Evolutionary conservation across 2,113 vertebrate genomes (phyloP), one percentile per base, ranked within the genome.

Genomic region (Mastomys coucha): DNA sequence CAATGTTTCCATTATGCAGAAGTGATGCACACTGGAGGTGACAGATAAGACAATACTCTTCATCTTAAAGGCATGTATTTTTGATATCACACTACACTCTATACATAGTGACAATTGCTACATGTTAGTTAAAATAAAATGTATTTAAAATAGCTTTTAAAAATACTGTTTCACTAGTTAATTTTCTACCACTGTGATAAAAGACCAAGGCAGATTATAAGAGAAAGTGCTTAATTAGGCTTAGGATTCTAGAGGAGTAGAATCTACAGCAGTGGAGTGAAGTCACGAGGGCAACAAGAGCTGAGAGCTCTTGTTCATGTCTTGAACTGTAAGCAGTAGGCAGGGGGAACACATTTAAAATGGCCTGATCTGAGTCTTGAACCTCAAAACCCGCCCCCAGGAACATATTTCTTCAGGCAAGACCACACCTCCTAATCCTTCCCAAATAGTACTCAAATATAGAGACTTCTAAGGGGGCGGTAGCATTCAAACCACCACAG

Each of bases 191-290:
- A n/a, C 31, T n/a, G 78, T n/a, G 51, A 81, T 56, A 81, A 56
- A 58, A 24, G 20, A n/a, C 33, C 9, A n/a, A n/a, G 51, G 51
- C 19, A 81, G 10, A 33, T 22, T 56, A 36, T n/a, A 58, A 58
- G 56, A n/a, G 9, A 56, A 56, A 58, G 33, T 10, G 22, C 19
- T 36, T 56, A 36, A 12, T 56, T 53, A 81, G 51, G 51, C 33
- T 80, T 36, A 51, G 51, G 78, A 5, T 22, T 24, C 51, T 20
- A 3, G 78, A 81, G 51, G 51, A 5, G 56, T 22, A n/a, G 51
- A n/a, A 19, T 13, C 51, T 5, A n/a, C 1, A 0, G 22, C 0
- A 19, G 33, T 7, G 51, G 78, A n/a, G 33, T 33, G 13, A 53
- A 33, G 17, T 6, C 51, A 12, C 22, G 31, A 20, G 10, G 28